Evolutionary conservation across 2,888 invertebrate species (phyloP), one percentile per base, ranked within the genome.

Genomic region (Eupithecia insigniata): DNA sequence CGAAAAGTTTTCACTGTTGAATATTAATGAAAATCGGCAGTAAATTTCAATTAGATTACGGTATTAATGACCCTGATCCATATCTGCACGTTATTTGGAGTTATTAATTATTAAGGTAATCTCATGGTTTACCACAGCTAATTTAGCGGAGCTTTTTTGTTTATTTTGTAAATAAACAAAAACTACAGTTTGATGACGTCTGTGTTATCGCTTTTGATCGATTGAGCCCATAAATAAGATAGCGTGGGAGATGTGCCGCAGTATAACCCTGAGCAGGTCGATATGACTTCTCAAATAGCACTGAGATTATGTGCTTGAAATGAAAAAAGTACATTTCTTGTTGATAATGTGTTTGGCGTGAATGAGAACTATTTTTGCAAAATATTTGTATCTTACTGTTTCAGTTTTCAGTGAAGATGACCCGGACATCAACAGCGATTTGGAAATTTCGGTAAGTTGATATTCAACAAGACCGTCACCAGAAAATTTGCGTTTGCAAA

Each of bases 391-490:
- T 22, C 60, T 79, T 85, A 79, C 72, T 77, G 78, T 95, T 92
- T 89, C 95, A 96, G 97, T 98, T 89, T 98, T 97, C 93, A 97
- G 97, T 84, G 98, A 98, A 91, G 97, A 98, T 90, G 97, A 97
- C 84, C 96, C 97, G 10, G 97, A 98, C 89, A 95, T 97, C 78
- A 97, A 97, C 92, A 97, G 97, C 90, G 97, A 98, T 91, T 95
- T 98, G 90, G 97, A 98, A 94, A 97, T 97, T 92, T 97, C 97
- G 92, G 98, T 98, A 92, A 95, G 95, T 94, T 78, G 8, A 78
- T n/a, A 46, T 28, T 18, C n/a, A 26, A 43, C 32, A 36, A 14
- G 0, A 64, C 22, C 2, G 8, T 18, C 18, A 1, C 16, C 28
- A 22, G 12, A 22, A 55, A 4, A 5, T 55, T n/a, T n/a, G n/a